Evolutionary conservation across 2,888 invertebrate species (phyloP), one percentile per base, ranked within the genome.

Genomic region (Spodoptera littoralis): DNA sequence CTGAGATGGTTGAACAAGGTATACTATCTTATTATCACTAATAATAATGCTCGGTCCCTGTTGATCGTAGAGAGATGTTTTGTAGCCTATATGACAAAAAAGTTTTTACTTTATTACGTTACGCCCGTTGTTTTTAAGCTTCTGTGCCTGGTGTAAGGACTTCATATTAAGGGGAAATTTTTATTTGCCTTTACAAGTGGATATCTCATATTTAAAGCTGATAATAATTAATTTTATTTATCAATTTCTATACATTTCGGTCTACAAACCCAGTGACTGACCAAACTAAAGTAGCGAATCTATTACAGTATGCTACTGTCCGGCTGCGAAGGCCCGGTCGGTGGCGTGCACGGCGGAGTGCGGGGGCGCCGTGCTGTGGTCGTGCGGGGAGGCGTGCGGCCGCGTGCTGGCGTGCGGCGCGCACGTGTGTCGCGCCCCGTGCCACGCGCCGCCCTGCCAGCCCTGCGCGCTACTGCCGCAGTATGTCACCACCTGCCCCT

Each of bases 391-490:
- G 78, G 95, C 96, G 54, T 99, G 99, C 92, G 97, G 97, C 57
- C 97, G 97, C 84, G 96, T 96, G 60, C 95, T 99, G 48, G 95
- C 96, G 64, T 99, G 99, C 92, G 98, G 98, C 59, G 96, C 96
- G 77, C 99, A 99, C 93, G 96, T 96, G 77, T 99, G 99, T 88
- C 96, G 97, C 77, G 96, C 96, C 73, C 95, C 96, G 0, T 99
- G 99, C 93, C 99, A 99, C 91, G 95, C 96, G 77, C 98, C 98
- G 79, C 96, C 96, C 62, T 98, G 98, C 88, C 52, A 4, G 47
- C 64, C 80, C 0, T 98, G 98, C 92, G 95, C 96, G 11, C 83
- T 90, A 69, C 84, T 84, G 67, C 92, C 92, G 1, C 76, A 66
- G 2, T 65, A 63, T 49, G 89, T 93, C 61, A 68, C 8, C 56